These are phyloP conservation scores for Notolepis coatsorum DNA, from an alignment of 2,797 vertebrate genomes.

Conservation along the genomic window DNA sequence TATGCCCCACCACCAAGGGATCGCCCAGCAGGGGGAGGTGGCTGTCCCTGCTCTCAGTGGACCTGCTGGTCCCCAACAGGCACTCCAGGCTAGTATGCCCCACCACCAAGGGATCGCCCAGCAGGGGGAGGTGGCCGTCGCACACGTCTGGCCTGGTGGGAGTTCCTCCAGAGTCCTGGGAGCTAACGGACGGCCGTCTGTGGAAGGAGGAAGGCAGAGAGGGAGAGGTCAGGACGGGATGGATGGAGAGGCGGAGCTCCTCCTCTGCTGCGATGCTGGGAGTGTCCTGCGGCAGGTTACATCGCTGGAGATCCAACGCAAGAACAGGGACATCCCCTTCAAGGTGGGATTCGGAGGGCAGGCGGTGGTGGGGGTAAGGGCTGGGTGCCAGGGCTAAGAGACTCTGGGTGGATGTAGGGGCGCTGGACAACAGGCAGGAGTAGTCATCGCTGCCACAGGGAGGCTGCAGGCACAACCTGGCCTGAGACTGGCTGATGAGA, in stretches of 20 bases:
- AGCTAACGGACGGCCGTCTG: constrained; percentile 41
- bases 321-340: constrained; percentile 49
- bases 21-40: too few species aligned
- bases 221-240: constrained; percentile 31
- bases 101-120: constrained; percentile 55
- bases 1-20: too few species aligned
- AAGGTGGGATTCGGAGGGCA: constrained; percentile 37
- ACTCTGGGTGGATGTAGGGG: constrained; percentile 65
- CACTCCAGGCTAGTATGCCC: constrained; percentile 80
- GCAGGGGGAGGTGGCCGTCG: constrained; percentile 35
- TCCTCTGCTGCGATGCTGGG: constrained; percentile 56
- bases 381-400: constrained; percentile 46
- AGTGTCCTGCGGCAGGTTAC: constrained; percentile 51
- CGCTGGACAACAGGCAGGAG: constrained; percentile 63
- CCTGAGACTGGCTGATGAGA: constrained; percentile 77
- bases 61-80: constrained; percentile 72
- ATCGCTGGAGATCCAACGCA: constrained; percentile 23
- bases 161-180: constrained; percentile 62
- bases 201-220: constrained; percentile 37
- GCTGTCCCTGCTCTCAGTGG: constrained; percentile 72
- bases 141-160: constrained; percentile 38
- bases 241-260: constrained; percentile 44
- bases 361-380: constrained; percentile 50
- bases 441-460: constrained; percentile 58
- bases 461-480: constrained; percentile 73